These are phyloP conservation scores for Podiceps cristatus DNA, from an alignment of 2,113 vertebrate species.

Conservation along the genomic window DNA sequence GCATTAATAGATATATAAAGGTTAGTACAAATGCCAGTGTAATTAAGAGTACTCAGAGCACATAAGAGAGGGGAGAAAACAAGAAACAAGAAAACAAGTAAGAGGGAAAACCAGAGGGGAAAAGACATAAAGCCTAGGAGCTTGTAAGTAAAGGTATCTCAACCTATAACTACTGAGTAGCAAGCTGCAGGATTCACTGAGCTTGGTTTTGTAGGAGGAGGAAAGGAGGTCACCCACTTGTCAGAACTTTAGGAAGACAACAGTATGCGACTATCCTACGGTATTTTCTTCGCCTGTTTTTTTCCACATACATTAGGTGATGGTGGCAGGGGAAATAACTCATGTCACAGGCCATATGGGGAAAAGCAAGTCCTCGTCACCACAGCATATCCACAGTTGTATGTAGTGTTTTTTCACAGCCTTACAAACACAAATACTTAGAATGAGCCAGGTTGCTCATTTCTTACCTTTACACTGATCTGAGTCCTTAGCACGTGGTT, in stretches of 20 bases:
- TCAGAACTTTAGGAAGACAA: not conserved
- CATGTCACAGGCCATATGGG: not conserved
- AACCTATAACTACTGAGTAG: not conserved
- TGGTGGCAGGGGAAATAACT: not conserved
- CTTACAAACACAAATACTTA: not conserved
- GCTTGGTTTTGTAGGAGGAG: not conserved
- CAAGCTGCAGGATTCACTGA: not conserved
- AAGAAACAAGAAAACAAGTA: not conserved
- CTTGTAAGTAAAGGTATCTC: not conserved
- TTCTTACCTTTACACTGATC: not conserved
- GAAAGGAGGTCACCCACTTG: not conserved
- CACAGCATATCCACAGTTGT: not conserved
- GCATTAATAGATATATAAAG: not conserved
- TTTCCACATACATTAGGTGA: not conserved
- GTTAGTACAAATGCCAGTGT: not conserved
- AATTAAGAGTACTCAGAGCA: not conserved
- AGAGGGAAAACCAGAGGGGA: not conserved
- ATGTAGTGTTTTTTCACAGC: not conserved
- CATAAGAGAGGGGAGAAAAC: not conserved
- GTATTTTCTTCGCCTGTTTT: not conserved
- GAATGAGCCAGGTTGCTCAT: not conserved
- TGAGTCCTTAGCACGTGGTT: accelerated
- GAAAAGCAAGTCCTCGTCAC: not conserved
- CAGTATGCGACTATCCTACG: not conserved
- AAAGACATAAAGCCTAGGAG: not conserved